Evolutionary conservation across 64 coral and sea anemone genomes (phyloP).

Genomic region (Pocillopora verrucosa): DNA sequence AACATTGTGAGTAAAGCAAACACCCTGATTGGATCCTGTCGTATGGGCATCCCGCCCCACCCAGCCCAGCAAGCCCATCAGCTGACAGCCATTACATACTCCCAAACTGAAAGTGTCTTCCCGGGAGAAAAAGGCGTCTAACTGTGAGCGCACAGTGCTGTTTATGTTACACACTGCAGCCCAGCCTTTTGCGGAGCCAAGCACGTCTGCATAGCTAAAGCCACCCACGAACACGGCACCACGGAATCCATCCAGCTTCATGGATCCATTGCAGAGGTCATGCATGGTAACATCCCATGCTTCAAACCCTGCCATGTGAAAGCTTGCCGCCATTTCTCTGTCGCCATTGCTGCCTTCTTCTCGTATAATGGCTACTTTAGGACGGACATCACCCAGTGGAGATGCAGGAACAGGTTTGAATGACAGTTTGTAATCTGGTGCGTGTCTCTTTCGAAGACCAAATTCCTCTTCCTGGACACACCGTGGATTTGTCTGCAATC

Average conservation of each 20-base stretch:
- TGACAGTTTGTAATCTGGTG: conserved; percentile 73
- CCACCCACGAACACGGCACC: conserved; percentile 95
- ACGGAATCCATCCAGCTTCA: conserved; percentile 83
- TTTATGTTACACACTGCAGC: conserved; percentile 94
- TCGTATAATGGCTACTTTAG: conserved; percentile 89
- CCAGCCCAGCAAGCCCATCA: conserved; percentile 95
- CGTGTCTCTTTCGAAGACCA: conserved; percentile 66
- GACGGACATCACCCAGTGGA: not conserved
- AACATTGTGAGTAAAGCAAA: conserved; percentile 94
- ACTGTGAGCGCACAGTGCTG: conserved; percentile 51
- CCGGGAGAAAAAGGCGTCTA: conserved; percentile 80
- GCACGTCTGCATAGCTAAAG: conserved; percentile 94
- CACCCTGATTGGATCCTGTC: conserved; percentile 58
- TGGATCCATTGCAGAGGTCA: conserved; percentile 70
- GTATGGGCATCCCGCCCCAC: conserved; percentile 46
- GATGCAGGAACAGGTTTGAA: conserved; percentile 57
- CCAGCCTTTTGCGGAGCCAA: conserved; percentile 97
- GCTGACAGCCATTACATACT: conserved; percentile 94
- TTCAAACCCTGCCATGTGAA: conserved; percentile 91
- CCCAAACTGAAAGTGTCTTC: conserved; percentile 88
- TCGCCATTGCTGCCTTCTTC: conserved; percentile 99
- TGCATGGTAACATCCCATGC: conserved; percentile 95
- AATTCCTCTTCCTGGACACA: conserved; percentile 85
- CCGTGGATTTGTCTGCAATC: conserved; percentile 79
- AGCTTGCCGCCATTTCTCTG: conserved; percentile 90